A percentile compares a stretch with the other conserved stretches of the same genome.
Evolutionary conservation across 2,888 invertebrate species (phyloP).

Genomic region (Luperina testacea): DNA sequence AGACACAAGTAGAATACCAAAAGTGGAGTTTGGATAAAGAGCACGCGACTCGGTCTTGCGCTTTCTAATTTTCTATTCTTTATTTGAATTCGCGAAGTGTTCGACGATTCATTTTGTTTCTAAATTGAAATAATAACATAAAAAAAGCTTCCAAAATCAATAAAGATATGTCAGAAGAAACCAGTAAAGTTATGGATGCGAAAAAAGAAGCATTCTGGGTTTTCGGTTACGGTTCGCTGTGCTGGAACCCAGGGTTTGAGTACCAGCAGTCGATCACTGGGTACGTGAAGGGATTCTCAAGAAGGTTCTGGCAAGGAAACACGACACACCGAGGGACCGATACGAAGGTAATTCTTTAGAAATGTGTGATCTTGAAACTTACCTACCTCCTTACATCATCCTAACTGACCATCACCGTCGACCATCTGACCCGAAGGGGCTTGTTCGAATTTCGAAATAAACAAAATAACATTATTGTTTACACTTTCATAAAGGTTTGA

Average conservation of each 20-base stretch:
- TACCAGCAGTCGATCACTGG: constrained; percentile 95
- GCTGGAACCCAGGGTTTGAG: constrained; percentile 98
- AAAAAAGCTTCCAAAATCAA: constrained; percentile 54
- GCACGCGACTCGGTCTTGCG: constrained; percentile 67
- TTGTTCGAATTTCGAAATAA: background rate
- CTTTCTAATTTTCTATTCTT: constrained; percentile 74
- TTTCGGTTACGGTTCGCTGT: constrained; percentile 98
- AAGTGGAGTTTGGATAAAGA: constrained; percentile 74
- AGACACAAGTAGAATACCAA: constrained; percentile 80
- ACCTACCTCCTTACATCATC: constrained; percentile 58
- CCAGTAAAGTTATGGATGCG: constrained; percentile 60
- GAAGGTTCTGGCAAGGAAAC: constrained; percentile 98
- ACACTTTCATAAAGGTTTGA: background rate
- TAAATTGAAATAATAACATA: constrained; percentile 48
- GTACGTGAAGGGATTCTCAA: constrained; percentile 94
- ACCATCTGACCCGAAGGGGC: background rate
- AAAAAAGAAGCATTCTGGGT: constrained; percentile 93
- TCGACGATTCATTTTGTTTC: constrained; percentile 50
- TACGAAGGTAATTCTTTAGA: constrained; percentile 90
- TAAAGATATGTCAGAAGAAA: constrained; percentile 58
- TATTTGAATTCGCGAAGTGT: constrained; percentile 69
- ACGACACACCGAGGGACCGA: constrained; percentile 94
- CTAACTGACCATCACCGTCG: background rate
- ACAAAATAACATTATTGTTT: background rate
- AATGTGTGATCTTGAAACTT: constrained; percentile 32